Percentiles rank a stretch among this genome's conserved stretches.
Conservation (phyloP, 2,797 vertebrate species). For the Megalops cyprinoides region DNA sequence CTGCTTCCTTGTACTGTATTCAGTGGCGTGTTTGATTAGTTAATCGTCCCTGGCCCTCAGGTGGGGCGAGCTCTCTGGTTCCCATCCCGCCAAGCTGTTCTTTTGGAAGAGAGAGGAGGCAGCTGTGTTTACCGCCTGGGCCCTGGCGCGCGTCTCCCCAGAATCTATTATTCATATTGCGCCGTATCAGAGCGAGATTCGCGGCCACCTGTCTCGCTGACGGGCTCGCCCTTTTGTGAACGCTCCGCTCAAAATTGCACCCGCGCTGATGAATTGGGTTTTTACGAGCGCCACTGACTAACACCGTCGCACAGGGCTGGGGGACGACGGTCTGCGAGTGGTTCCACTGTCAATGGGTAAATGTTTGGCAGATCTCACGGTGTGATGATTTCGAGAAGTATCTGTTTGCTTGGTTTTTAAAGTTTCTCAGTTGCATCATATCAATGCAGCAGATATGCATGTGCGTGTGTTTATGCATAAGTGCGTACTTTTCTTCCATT, state of each 20-base stretch:
- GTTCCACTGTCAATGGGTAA: constrained; percentile 87
- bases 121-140: constrained; percentile 99
- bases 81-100: constrained; percentile 98
- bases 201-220: constrained; percentile 99
- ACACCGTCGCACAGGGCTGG: constrained; percentile 76
- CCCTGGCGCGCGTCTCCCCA: constrained; percentile 99
- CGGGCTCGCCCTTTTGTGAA: constrained; percentile 99
- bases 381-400: background rate
- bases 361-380: constrained; percentile 77
- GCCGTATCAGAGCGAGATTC: constrained; percentile 99
- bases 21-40: constrained; percentile 69
- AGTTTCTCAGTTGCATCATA: too few species aligned
- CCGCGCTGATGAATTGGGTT: constrained; percentile 99
- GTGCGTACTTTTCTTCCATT: background rate
- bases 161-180: constrained; percentile 99
- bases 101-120: constrained; percentile 99
- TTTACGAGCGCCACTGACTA: constrained; percentile 98
- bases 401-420: too few species aligned
- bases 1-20: background rate
- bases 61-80: constrained; percentile 92
- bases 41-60: constrained; percentile 92
- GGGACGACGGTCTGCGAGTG: constrained; percentile 63
- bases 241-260: constrained; percentile 99
- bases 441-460: background rate
- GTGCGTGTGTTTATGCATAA: background rate